phyloP scores from a whole-genome alignment of 1,140 invertebrate species.

The Agrilus planipennis region DNA sequence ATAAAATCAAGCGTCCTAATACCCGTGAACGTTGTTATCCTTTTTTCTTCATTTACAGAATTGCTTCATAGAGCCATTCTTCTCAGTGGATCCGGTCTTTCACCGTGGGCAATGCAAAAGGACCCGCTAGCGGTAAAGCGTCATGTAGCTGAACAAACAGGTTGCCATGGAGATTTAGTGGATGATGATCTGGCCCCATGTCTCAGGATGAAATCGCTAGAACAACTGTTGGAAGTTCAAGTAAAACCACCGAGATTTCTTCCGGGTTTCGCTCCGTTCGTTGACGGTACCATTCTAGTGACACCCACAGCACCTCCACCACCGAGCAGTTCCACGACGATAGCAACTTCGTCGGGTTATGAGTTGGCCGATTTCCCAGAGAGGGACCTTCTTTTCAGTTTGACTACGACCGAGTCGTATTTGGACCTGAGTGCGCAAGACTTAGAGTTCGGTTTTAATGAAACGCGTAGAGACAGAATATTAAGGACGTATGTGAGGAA shows the following conservation, averaged over 20 bases:
- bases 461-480: constrained; percentile 70
- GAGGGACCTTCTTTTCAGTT: constrained; percentile 61
- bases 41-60: too few relatives aligned
- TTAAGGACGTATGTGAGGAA: constrained; percentile 79
- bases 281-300: constrained; percentile 69
- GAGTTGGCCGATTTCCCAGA: constrained; percentile 76
- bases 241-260: constrained; percentile 70
- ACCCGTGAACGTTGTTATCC: too few relatives aligned
- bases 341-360: constrained; percentile 50
- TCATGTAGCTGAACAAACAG: constrained; percentile 64
- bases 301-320: constrained; percentile 35
- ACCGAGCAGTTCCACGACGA: constrained; percentile 24
- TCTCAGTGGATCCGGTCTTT: constrained; percentile 88
- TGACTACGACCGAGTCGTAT: constrained; percentile 60
- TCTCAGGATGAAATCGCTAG: constrained; percentile 57
- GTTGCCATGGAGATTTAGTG: constrained; percentile 62
- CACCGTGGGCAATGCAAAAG: constrained; percentile 85
- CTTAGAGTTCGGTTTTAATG: constrained; percentile 74
- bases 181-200: constrained; percentile 76
- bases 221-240: constrained; percentile 53
- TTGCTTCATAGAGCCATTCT: constrained; percentile 84
- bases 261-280: constrained; percentile 78
- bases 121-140: constrained; percentile 72
- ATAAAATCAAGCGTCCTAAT: too few relatives aligned
- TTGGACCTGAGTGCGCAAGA: constrained; percentile 63